Conservation (phyloP, 2,888 invertebrate species). For the Pheosia gnoma region DNA sequence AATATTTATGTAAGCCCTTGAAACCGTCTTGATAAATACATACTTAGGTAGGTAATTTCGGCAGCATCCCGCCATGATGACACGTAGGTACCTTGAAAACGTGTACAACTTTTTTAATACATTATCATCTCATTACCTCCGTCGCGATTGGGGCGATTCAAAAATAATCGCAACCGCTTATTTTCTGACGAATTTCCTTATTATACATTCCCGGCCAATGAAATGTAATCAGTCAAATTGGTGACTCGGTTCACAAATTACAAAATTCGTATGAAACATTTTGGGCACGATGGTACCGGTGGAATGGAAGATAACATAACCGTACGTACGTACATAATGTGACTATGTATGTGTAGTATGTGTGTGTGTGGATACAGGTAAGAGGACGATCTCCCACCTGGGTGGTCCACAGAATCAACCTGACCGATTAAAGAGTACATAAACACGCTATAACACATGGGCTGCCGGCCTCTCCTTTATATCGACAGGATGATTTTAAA, state of each 20-base stretch:
- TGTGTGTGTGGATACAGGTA: conserved; percentile 48
- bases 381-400: conserved; percentile 65
- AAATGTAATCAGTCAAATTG: conserved; percentile 74
- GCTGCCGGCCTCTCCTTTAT: conserved; percentile 50
- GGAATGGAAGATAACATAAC: conserved; percentile 36
- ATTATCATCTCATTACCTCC: conserved; percentile 70
- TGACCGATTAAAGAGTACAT: conserved; percentile 70
- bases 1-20: too few species aligned
- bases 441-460: conserved; percentile 53
- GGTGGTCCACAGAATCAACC: conserved; percentile 77
- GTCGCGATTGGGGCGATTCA: conserved; percentile 51
- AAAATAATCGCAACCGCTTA: conserved; percentile 54
- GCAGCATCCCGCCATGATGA: conserved; percentile 28
- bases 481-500: conserved; percentile 24
- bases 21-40: too few species aligned
- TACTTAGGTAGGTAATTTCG: conserved; percentile 16
- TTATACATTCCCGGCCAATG: conserved; percentile 63
- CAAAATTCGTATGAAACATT: conserved; percentile 67
- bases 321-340: conserved; percentile 26
- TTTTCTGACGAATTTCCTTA: conserved; percentile 65
- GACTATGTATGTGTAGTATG: conserved; percentile 34
- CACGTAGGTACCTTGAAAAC: conserved; percentile 30
- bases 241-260: conserved; percentile 77
- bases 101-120: conserved; percentile 49
- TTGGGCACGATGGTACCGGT: conserved; percentile 41